Base-by-base conservation (phyloP, 2,113 vertebrate genomes). In the Struthio camelus region DNA sequence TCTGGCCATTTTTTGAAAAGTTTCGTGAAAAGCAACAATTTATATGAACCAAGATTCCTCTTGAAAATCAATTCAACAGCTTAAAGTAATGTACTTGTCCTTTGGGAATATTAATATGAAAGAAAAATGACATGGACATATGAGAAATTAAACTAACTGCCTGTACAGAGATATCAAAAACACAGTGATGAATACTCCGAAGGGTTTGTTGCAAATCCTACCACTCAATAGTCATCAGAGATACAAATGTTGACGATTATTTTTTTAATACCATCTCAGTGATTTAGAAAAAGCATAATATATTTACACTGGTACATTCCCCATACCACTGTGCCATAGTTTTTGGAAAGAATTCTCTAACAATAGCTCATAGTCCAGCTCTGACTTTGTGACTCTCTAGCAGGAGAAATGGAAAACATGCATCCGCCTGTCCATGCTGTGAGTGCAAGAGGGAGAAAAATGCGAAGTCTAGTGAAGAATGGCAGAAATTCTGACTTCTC, bases 21-120 rank as follows among this genome's bases (percentile, higher is more conserved):
- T 91, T 94, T 88, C 51, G 24, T 85, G 65, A 81, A 93, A 95
- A 91, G 69, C 87, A 94, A 81, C 75, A 88, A 93, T 90, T 96
- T 89, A 93, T 85, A 46, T 94, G 79, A 95, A 94, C 46, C 42
- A 82, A 94, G 82, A 93, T 85, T 97, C 82, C 76, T 94, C 87
- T 90, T 91, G 82, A 97, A 96, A 96, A 96, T 95, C 90, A 96
- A 62, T 95, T 96, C 82, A 91, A 54, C 89, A 80, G 46, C 79
- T 91, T 93, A 71, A 96, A 94, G 81, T 82, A 96, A 95, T 78
- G 70, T 78, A 65, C n/a, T 96, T 97, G 87, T 95, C 90, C 87
- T 93, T 69, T 66, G 62, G 64, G 66, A 90, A 94, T 96, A 97
- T 94, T 97, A 96, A 96, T 96, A 94, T 83, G 80, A 96, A 95